A percentile compares a stretch with the other conserved stretches of the same genome.
These are phyloP conservation scores for Oplegnathus fasciatus DNA, from an alignment of 2,113 vertebrate species.

Conservation along the genomic window DNA sequence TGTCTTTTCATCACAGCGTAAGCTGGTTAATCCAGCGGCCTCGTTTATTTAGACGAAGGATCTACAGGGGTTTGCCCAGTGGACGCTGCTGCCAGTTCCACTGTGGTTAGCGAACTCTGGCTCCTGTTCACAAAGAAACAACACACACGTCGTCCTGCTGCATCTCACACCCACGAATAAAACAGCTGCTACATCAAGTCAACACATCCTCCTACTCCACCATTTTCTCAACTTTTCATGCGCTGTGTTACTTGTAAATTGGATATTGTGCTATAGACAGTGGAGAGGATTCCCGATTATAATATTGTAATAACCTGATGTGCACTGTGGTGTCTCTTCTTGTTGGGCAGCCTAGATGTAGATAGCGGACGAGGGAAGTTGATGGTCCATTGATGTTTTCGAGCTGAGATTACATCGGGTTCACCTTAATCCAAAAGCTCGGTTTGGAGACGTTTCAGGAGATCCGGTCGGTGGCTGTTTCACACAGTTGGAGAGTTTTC, in stretches of 20 bases:
- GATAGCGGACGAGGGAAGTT: constrained; percentile 56
- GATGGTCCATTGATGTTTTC: constrained; percentile 73
- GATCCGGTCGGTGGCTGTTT: constrained; percentile 19
- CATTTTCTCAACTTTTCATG: too few species aligned
- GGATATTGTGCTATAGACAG: neutral
- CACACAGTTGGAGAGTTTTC: constrained; percentile 28
- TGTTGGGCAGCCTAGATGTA: constrained; percentile 3
- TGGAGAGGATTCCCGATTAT: neutral
- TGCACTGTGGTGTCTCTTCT: constrained; percentile 28
- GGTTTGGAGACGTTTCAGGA: constrained; percentile 29
- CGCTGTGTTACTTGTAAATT: neutral
- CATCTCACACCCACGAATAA: constrained; percentile 28
- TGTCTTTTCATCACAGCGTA: constrained; percentile 84
- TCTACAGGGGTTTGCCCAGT: constrained; percentile 70
- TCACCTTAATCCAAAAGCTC: constrained; percentile 52
- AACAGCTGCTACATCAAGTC: constrained; percentile 38
- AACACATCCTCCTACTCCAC: constrained; percentile 20
- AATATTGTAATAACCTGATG: constrained; percentile 47
- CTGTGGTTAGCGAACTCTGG: constrained; percentile 54
- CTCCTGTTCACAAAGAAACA: constrained; percentile 43
- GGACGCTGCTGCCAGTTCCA: constrained; percentile 62
- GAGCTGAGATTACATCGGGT: constrained; percentile 45
- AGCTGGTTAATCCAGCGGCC: constrained; percentile 75
- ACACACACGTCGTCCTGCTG: constrained; percentile 5
- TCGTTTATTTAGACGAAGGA: constrained; percentile 79